Percentiles rank a stretch among this genome's conserved stretches.
Evolutionary conservation across 2,113 vertebrate species (phyloP).

Genomic region (Jaculus jaculus): DNA sequence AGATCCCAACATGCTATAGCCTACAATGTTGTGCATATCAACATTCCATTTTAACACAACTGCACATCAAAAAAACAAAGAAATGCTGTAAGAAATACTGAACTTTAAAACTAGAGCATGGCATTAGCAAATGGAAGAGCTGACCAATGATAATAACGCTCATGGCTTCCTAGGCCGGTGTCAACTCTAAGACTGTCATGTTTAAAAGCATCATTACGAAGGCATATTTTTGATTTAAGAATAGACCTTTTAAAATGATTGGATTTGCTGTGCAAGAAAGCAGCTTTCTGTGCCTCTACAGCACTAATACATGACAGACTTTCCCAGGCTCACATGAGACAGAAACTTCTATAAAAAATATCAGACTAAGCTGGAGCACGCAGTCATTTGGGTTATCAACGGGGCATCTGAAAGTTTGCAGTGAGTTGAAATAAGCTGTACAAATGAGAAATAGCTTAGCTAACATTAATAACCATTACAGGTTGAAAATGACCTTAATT

Average conservation of each 20-base stretch:
- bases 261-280: background rate
- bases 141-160: background rate
- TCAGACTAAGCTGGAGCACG: background rate
- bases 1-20: rapidly evolving
- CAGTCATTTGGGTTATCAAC: background rate
- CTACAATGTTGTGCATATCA: background rate
- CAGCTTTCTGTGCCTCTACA: background rate
- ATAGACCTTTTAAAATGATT: background rate
- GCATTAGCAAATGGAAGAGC: background rate
- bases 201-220: background rate
- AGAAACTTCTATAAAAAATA: background rate
- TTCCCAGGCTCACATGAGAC: background rate
- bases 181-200: background rate
- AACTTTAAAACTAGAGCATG: background rate
- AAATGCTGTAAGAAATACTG: background rate
- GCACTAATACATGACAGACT: background rate
- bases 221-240: background rate
- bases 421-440: slow-evolving; percentile 6
- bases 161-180: background rate
- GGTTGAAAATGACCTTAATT: slow-evolving; percentile 68
- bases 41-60: background rate
- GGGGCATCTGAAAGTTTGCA: background rate
- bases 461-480: slow-evolving; percentile 20
- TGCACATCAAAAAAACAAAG: background rate
- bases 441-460: background rate